These are phyloP conservation scores for Pachyseris speciosa DNA, from an alignment of 64 coral and sea anemone species.

Conservation along the genomic window DNA sequence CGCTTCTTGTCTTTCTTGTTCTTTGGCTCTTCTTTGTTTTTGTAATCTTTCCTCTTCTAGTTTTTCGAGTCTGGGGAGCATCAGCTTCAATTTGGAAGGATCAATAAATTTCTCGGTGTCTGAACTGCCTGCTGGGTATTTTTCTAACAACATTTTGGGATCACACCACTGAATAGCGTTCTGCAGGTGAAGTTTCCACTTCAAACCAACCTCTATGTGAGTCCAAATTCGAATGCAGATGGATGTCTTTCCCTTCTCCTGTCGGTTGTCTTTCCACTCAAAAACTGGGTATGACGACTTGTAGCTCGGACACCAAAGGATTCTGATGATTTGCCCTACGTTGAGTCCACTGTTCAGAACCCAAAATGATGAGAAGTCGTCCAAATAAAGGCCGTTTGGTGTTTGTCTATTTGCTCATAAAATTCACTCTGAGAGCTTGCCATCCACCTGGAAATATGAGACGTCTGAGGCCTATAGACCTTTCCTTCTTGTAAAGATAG, in stretches of 20 bases:
- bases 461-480: not conserved
- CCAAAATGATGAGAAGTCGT: constrained; percentile 2
- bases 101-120: constrained; percentile 1
- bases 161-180: constrained; percentile 14
- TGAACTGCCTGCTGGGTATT: not conserved
- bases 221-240: not conserved
- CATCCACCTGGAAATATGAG: constrained; percentile 6
- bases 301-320: constrained; percentile 14
- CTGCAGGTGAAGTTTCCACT: constrained; percentile 5
- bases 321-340: constrained; percentile 9
- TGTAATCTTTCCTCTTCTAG: constrained; percentile 1
- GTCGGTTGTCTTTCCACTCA: not conserved
- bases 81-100: constrained; percentile 9
- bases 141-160: constrained; percentile 8
- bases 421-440: not conserved
- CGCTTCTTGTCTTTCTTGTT: not conserved
- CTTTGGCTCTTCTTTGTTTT: not conserved
- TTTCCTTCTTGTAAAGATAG: constrained; percentile 12
- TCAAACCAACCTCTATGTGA: constrained; percentile 6
- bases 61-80: constrained; percentile 6
- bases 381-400: not conserved
- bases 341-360: not conserved
- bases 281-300: constrained; percentile 3
- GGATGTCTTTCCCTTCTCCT: not conserved
- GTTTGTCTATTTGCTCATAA: constrained; percentile 13